Base-by-base conservation (phyloP, 1,140 invertebrate genomes). In the Macrobrachium rosenbergii region DNA sequence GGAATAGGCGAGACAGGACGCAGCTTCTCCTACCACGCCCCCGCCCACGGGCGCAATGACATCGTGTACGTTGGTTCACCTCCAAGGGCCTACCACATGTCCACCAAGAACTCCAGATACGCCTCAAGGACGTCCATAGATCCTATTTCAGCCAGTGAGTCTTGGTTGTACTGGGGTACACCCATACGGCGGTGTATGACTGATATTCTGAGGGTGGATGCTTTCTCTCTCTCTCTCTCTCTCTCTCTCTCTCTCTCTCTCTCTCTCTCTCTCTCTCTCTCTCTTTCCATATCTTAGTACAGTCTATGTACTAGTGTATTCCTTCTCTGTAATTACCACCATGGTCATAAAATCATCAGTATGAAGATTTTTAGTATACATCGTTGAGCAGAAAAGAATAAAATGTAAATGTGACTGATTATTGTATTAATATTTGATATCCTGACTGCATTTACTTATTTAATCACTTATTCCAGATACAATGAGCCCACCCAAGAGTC, bases 1-100 rank as follows among this genome's bases (percentile, higher is more conserved):
- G 78, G 77, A 0, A 72, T 87, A 62, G 85, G 78, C 2, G 85
- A 87, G 12, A 81, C 85, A 37, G 85, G 85, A 14, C 78, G 85
- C 6, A 87, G 85, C 69, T 80, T 81, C 69, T 87, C 85, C 43
- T 87, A 87, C 85, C 85, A 87, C 19, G 85, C 85, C 69, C 85
- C 85, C 0, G 64, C 45, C 7, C 78, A 81, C 19, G 78, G 21
- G 23, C 78, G 78, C 67, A 60, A 37, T 11, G 78, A 87, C 58
- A n/a, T 87, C 52, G 45, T 80, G 45, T 73, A 73, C 77, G 78
- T 81, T 8, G 85, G 85, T 5, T 87, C 85, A 2, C 85, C 85
- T 52, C 85, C 85, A 0, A 60, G 69, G 19, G 78, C 85, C 14
- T 87, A 82, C 62, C 84, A 86, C 17, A 60, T 82, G 79, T 87